phyloP scores from a whole-genome alignment of 2,888 invertebrate genomes.

The Teleogryllus oceanicus region DNA sequence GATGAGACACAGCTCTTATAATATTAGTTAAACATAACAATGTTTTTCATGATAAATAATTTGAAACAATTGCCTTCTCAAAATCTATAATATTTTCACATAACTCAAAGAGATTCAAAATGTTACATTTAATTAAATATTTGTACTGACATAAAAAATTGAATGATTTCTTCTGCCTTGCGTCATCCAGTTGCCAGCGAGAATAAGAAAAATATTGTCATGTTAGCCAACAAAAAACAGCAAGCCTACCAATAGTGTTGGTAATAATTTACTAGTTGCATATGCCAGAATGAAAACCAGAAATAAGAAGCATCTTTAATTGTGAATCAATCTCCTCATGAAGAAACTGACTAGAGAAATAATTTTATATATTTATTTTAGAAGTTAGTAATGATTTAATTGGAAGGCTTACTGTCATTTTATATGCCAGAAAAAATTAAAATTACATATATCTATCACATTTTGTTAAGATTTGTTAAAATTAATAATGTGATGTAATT shows the following conservation, averaged over 20 bases:
- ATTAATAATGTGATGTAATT: neutral
- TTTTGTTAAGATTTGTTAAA: neutral
- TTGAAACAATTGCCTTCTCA: neutral
- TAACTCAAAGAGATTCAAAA: neutral
- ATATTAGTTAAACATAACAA: too few relatives aligned
- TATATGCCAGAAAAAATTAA: neutral
- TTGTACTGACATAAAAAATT: neutral
- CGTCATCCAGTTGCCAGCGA: too few relatives aligned
- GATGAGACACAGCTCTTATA: neutral
- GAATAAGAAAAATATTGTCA: neutral
- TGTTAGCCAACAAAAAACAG: neutral
- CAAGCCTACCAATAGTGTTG: neutral
- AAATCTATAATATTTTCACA: neutral
- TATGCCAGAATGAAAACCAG: neutral
- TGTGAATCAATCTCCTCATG: neutral
- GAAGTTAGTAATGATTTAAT: neutral
- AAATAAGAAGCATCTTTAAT: neutral
- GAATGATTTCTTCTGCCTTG: neutral
- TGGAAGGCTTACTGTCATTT: slow-evolving; percentile 3
- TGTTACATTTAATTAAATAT: neutral
- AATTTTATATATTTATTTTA: neutral
- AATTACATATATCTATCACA: neutral
- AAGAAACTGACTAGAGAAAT: neutral
- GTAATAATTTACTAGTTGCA: neutral
- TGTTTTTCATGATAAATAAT: too few relatives aligned